Percentiles rank a stretch among this genome's conserved stretches.
phyloP scores from a whole-genome alignment of 2,888 invertebrate species.

The Pachydiplax longipennis region DNA sequence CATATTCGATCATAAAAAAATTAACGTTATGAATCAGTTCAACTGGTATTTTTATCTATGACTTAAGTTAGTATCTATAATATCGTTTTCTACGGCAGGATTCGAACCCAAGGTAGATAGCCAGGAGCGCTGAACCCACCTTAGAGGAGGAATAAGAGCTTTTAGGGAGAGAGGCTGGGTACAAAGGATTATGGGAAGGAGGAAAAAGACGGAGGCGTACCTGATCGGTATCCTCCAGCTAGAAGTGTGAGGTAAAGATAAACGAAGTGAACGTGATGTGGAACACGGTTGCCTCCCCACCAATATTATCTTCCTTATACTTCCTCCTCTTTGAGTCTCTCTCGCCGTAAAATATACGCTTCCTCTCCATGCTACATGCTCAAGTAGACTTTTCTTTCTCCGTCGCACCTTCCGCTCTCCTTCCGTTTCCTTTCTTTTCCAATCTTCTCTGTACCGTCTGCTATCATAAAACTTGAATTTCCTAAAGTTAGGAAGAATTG shows the following conservation, averaged over 20 bases:
- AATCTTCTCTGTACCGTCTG: neutral
- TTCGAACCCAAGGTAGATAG: neutral
- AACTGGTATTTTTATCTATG: too few species aligned
- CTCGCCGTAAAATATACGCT: neutral
- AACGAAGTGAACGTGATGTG: constrained; percentile 10
- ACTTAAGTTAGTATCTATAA: too few species aligned
- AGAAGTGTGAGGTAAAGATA: neutral
- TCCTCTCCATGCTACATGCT: neutral
- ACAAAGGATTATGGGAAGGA: neutral
- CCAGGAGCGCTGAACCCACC: neutral
- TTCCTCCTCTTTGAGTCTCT: neutral
- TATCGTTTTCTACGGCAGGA: neutral
- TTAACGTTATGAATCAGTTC: too few species aligned
- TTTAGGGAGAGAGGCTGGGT: neutral
- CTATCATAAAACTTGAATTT: too few species aligned
- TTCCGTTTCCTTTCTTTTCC: neutral
- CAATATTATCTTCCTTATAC: neutral
- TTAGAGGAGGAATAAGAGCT: neutral
- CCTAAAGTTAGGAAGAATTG: too few species aligned
- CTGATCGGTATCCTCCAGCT: neutral
- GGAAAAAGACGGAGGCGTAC: neutral
- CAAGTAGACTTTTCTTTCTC: neutral
- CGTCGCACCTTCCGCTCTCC: neutral
- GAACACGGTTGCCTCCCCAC: constrained; percentile 2
- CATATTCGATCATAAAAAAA: too few species aligned